phyloP scores from a whole-genome alignment of 2,888 invertebrate species.

The Amorpha juglandis region DNA sequence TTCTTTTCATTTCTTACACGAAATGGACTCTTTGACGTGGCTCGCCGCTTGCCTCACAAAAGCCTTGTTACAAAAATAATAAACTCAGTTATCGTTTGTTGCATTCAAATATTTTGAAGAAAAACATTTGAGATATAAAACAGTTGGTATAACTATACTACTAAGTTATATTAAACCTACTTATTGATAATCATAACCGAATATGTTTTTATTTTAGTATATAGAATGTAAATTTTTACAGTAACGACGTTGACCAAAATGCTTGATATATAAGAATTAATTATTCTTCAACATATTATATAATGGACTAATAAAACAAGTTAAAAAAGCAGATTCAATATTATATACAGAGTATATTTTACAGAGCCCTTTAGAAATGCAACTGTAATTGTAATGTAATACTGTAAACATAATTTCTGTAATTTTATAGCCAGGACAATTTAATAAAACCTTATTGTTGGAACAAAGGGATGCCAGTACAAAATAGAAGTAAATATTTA shows the following conservation, averaged over 20 bases:
- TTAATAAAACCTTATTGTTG: not conserved
- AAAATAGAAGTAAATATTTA: conserved; percentile 11
- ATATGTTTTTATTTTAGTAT: not conserved
- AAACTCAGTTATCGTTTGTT: conserved; percentile 38
- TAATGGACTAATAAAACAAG: not conserved
- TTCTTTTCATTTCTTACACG: conserved; percentile 74
- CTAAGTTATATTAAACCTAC: not conserved
- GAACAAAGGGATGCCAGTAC: not conserved
- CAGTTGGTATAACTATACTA: not conserved
- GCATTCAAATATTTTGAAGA: not conserved
- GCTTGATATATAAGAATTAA: not conserved
- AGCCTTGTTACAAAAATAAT: conserved; percentile 48
- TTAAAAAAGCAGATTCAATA: too few species aligned
- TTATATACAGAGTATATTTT: too few species aligned
- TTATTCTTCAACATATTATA: not conserved
- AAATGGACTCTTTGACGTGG: conserved; percentile 72
- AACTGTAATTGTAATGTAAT: too few species aligned
- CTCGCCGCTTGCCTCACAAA: conserved; percentile 62
- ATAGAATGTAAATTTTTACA: too few species aligned
- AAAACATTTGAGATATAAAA: not conserved
- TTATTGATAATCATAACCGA: not conserved
- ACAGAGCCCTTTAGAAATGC: too few species aligned
- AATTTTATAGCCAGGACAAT: not conserved
- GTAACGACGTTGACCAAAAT: not conserved
- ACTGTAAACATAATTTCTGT: too few species aligned